Evolutionary conservation across 1,140 invertebrate genomes (phyloP).

Genomic region (Matsumurasca onukii): DNA sequence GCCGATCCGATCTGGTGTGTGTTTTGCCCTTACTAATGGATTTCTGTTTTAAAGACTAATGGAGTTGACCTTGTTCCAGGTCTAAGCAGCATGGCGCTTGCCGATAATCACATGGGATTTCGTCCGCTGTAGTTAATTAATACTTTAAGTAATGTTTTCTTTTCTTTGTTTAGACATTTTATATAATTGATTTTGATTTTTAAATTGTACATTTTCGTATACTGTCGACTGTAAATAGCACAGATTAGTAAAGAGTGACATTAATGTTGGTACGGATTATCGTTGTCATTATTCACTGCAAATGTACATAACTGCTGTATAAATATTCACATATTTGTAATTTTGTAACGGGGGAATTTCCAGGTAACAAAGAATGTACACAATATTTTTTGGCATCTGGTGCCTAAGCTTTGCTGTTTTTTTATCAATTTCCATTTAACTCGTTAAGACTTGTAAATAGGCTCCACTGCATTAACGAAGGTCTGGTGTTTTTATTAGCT

Average conservation of each 20-base stretch:
- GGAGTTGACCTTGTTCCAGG: constrained; percentile 14
- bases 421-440: not conserved
- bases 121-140: constrained; percentile 26
- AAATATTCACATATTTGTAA: constrained; percentile 17
- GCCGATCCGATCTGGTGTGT: too few relatives aligned
- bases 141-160: not conserved
- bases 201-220: constrained; percentile 19
- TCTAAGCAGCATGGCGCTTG: not conserved
- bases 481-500: too few relatives aligned
- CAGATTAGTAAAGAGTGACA: not conserved
- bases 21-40: too few relatives aligned
- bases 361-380: not conserved
- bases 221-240: constrained; percentile 13
- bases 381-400: not conserved
- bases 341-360: constrained; percentile 17
- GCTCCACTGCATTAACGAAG: too few relatives aligned
- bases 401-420: constrained; percentile 13
- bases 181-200: constrained; percentile 17
- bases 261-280: not conserved
- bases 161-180: constrained; percentile 24
- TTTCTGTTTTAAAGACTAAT: too few relatives aligned
- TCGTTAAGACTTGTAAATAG: not conserved
- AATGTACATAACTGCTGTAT: constrained; percentile 11
- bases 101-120: not conserved
- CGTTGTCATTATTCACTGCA: not conserved